Evolutionary conservation across 1,140 invertebrate genomes (phyloP).

Genomic region (Paralvinella palmiformis): DNA sequence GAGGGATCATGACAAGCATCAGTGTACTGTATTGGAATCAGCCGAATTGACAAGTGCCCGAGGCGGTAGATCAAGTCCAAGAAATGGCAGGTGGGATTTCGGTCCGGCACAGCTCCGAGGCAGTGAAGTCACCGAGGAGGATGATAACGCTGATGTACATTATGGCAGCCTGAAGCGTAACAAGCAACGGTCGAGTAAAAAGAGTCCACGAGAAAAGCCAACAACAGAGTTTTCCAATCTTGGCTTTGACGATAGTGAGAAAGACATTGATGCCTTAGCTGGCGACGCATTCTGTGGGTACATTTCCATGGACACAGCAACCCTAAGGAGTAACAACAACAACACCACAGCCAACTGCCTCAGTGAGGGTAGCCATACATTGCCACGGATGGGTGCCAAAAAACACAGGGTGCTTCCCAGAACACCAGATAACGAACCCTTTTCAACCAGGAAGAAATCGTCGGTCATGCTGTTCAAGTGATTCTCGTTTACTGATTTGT

Average conservation of each 20-base stretch:
- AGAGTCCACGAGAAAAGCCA: conserved; percentile 6
- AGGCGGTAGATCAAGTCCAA: background rate
- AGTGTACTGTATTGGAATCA: background rate
- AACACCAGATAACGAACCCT: too few relatives aligned
- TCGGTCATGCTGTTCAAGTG: too few relatives aligned
- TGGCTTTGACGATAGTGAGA: conserved; percentile 10
- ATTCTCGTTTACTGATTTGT: too few relatives aligned
- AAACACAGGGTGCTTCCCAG: too few relatives aligned
- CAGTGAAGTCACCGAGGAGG: background rate
- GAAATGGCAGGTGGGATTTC: background rate
- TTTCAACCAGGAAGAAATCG: too few relatives aligned
- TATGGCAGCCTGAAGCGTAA: conserved; percentile 18
- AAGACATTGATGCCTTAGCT: background rate
- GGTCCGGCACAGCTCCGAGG: background rate
- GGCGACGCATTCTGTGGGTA: background rate
- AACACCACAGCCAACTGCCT: background rate
- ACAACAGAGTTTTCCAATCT: conserved; percentile 6
- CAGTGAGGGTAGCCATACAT: background rate
- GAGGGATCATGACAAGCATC: background rate
- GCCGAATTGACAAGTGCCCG: too few relatives aligned
- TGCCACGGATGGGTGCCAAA: background rate
- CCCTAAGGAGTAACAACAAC: background rate
- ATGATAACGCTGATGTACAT: conserved; percentile 9
- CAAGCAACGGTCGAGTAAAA: conserved; percentile 5
- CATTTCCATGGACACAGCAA: background rate